Evolutionary conservation across 2,888 invertebrate species (phyloP).

Genomic region (Carcina quercana): DNA sequence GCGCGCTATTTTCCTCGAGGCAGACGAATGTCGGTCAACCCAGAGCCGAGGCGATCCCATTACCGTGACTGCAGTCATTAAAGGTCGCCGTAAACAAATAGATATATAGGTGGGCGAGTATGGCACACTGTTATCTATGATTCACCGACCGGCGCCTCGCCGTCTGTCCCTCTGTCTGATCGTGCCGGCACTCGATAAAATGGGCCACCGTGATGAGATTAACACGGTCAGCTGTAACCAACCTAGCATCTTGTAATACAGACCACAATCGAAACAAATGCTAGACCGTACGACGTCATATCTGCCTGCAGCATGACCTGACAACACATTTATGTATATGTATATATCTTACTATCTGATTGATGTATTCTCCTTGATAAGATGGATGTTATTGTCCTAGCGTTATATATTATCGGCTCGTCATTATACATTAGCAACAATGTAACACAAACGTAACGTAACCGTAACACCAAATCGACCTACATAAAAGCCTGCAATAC

Average conservation of each 20-base stretch:
- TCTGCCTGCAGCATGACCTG: too few relatives aligned
- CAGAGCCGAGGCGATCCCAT: constrained; percentile 38
- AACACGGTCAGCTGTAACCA: too few relatives aligned
- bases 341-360: too few relatives aligned
- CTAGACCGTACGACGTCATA: too few relatives aligned
- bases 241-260: too few relatives aligned
- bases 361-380: too few relatives aligned
- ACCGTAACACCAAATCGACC: constrained; percentile 55
- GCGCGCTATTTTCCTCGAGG: constrained; percentile 41
- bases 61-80: constrained; percentile 54
- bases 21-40: constrained; percentile 31
- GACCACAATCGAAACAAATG: too few relatives aligned
- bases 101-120: constrained; percentile 58
- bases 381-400: too few relatives aligned
- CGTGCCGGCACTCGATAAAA: constrained; percentile 54
- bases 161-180: constrained; percentile 64
- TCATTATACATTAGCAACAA: too few relatives aligned
- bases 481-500: constrained; percentile 70
- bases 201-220: constrained; percentile 54
- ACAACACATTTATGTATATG: too few relatives aligned
- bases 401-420: neutral
- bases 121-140: constrained; percentile 64
- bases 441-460: constrained; percentile 61
- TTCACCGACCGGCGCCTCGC: constrained; percentile 69
- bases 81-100: constrained; percentile 65